phyloP scores from a whole-genome alignment of 2,888 invertebrate genomes.

The Melieria picta region DNA sequence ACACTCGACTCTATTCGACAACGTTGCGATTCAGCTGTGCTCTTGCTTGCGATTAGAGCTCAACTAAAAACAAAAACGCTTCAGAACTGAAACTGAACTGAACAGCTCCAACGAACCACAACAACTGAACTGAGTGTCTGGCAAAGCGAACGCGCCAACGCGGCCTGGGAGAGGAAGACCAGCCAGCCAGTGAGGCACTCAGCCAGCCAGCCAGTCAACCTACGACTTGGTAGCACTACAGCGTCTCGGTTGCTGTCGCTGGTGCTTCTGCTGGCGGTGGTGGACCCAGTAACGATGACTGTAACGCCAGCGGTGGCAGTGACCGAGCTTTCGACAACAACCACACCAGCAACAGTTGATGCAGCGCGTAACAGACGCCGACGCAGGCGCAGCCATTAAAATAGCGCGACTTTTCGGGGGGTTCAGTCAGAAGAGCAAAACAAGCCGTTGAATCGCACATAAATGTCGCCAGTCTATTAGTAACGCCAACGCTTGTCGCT shows the following conservation, averaged over 20 bases:
- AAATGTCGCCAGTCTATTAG: no score
- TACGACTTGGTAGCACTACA: neutral
- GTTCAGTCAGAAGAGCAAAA: no score
- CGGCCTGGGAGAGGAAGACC: neutral
- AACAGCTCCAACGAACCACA: conserved; percentile 30
- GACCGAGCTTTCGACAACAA: neutral
- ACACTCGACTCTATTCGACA: conserved; percentile 13
- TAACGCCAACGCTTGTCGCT: no score
- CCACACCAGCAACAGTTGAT: neutral
- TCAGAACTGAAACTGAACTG: conserved; percentile 25
- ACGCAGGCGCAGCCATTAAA: no score
- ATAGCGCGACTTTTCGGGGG: no score
- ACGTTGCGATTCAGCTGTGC: conserved; percentile 12
- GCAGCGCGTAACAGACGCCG: neutral
- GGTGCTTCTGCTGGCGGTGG: no score
- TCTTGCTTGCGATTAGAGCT: neutral
- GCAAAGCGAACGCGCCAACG: neutral
- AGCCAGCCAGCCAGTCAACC: conserved; percentile 10
- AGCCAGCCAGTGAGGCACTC: neutral
- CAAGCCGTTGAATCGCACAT: no score
- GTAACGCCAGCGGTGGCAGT: neutral
- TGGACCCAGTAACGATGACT: no score
- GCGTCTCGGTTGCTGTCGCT: no score
- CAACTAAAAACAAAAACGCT: neutral
- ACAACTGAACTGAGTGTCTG: conserved; percentile 26